phyloP scores from a whole-genome alignment of 2,888 invertebrate species.

The Yponomeuta cagnagella region DNA sequence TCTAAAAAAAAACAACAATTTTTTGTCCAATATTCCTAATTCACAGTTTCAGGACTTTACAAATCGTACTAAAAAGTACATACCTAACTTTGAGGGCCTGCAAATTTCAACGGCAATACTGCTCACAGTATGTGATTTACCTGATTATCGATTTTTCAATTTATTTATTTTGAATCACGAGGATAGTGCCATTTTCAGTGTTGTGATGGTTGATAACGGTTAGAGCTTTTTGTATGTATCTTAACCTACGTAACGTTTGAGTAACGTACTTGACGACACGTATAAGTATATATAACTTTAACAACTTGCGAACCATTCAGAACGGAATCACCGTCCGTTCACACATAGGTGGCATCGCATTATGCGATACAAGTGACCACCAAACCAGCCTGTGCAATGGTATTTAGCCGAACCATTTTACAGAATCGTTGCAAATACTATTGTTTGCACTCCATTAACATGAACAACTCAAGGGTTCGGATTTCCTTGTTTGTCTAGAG shows the following conservation, averaged over 20 bases:
- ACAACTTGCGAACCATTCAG: neutral
- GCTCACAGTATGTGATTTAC: slow-evolving; percentile 7
- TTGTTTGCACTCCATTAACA: too few species aligned
- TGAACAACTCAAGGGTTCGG: too few species aligned
- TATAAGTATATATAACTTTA: neutral
- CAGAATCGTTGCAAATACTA: too few species aligned
- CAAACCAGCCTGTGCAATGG: neutral
- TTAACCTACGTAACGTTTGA: neutral
- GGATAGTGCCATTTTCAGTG: slow-evolving; percentile 59
- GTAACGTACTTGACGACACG: neutral
- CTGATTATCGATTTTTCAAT: slow-evolving; percentile 22
- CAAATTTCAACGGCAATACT: slow-evolving; percentile 3
- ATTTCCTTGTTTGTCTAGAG: too few species aligned
- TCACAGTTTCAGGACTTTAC: neutral
- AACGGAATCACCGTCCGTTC: neutral
- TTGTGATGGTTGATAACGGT: slow-evolving; percentile 39
- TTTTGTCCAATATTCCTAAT: too few species aligned
- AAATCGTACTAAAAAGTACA: neutral
- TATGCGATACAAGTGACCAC: neutral
- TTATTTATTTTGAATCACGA: slow-evolving; percentile 33
- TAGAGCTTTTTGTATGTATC: slow-evolving; percentile 23
- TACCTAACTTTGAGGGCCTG: neutral
- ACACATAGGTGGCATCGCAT: neutral
- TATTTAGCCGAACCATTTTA: neutral
- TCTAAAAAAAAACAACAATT: too few species aligned